Evolutionary conservation across 2,113 vertebrate genomes (phyloP), one percentile per base, ranked within the genome.

Genomic region (Epinephelus fuscoguttatus): DNA sequence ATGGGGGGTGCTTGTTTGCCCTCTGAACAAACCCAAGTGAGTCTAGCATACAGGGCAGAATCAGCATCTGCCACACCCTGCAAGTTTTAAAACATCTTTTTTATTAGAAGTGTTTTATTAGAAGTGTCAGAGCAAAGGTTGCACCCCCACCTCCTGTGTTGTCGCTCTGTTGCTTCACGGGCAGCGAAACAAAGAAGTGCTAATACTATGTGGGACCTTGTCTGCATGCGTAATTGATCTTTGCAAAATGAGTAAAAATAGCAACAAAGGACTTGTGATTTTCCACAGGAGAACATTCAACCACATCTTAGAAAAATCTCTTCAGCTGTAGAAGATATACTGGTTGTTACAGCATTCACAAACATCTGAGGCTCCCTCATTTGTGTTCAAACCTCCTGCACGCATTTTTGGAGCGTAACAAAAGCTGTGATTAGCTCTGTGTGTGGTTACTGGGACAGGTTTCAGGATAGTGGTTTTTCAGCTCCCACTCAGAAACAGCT

Each of bases 391-490:
- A 45, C 23, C 18, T 45, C 72, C 47, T 56, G 52, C 47, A 57
- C 1, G 8, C 25, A 67, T 50, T 73, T 80, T 67, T 62, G 61
- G 15, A 47, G 53, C n/a, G 11, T 17, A 55, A 74, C 69, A 60
- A 81, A 86, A 66, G 60, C 64, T 75, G 33, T 78, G 73, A 81
- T 81, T 70, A 79, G 47, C 45, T 45, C 21, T 61, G 42, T 82
- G 75, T 74, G 63, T 27, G 27, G 70, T 19, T 42, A 33, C 19
- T 33, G 68, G 56, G 47, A 75, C 67, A 49, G 13, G 72, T 68
- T 63, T 80, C 30, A 67, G 45, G 45, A 66, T 37, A 27, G 18
- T 61, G 25, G 53, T 71, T 61, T 75, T 27, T 42, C 13, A 62
- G 61, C 33, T 75, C n/a, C 73, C 33, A 40, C 40, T 63, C 37